Base-by-base conservation (phyloP, 2,113 vertebrate genomes). In the Patagioenas fasciata region DNA sequence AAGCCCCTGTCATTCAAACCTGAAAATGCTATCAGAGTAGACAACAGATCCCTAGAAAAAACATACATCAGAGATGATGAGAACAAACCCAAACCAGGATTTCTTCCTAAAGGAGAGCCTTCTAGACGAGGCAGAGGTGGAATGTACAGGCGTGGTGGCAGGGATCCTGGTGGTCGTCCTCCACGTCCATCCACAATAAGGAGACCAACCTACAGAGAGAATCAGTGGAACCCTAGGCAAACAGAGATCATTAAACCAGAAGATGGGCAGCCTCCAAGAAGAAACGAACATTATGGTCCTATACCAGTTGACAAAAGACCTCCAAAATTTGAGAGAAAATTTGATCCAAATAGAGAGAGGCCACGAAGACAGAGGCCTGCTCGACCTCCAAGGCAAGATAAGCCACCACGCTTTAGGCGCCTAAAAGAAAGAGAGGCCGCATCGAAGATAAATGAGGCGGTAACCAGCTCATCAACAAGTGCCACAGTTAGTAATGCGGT, bases 61-160 rank as follows among this genome's bases (percentile, higher is more conserved):
- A 88, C 97, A 2, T 98, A 96, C 1, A 7, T 97, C 44, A 97
- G 98, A 81, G 98, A 98, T 51, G 99, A 99, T n/a, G 99, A 99
- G 29, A 97, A 96, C 70, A 98, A 98, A 70, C 98, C 98, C 57
- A 99, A 98, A 81, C 99, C 99, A 66, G 99, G 99, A 15, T 99
- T 99, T 91, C 98, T 99, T 90, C 99, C 99, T 42, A 99, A 99
- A 97, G 99, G 99, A 81, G 99, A 99, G 70, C 99, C 99, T 25
- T 98, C 99, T 4, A 97, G 99, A 29, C 98, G 99, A 85, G 99
- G 99, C 61, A 98, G 99, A 96, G 99, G 99, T 2, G 99, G 99
- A 6, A 98, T 99, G 24, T 99, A 99, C 85, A 98, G 98, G 34
- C 98, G 99, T 70, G 98, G 98, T 7, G 97, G 98, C 10, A 98